A percentile compares a stretch with the other conserved stretches of the same genome.
Conservation (phyloP, 2,113 vertebrate species). For the Hyaena hyaena region DNA sequence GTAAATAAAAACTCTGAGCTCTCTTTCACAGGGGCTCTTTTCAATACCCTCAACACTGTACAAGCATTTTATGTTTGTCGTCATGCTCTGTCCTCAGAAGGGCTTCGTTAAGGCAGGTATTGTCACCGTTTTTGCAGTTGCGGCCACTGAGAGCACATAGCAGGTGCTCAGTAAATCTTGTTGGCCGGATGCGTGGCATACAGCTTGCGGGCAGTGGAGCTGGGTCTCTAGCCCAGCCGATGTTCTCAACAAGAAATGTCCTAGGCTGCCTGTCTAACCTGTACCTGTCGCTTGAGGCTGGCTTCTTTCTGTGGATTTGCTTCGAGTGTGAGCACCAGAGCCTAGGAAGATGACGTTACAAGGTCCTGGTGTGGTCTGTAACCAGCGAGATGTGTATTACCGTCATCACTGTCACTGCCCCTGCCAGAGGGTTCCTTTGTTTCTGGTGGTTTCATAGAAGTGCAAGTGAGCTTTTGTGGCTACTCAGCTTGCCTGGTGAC, state of each 20-base stretch:
- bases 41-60: background rate
- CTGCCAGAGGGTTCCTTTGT: background rate
- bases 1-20: background rate
- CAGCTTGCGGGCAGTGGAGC: background rate
- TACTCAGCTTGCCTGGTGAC: background rate
- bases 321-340: background rate
- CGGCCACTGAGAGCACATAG: background rate
- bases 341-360: background rate
- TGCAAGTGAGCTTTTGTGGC: background rate
- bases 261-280: background rate
- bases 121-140: background rate
- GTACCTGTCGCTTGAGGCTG: background rate
- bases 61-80: background rate
- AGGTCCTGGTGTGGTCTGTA: background rate
- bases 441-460: background rate
- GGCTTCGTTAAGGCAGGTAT: background rate
- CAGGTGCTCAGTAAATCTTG: background rate
- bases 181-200: background rate
- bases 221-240: background rate
- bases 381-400: background rate
- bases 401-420: fast-evolving
- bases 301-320: background rate
- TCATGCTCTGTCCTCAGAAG: background rate
- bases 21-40: background rate
- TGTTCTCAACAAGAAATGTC: background rate